Evolutionary conservation across 2,113 vertebrate species (phyloP).

Genomic region (Mola mola): DNA sequence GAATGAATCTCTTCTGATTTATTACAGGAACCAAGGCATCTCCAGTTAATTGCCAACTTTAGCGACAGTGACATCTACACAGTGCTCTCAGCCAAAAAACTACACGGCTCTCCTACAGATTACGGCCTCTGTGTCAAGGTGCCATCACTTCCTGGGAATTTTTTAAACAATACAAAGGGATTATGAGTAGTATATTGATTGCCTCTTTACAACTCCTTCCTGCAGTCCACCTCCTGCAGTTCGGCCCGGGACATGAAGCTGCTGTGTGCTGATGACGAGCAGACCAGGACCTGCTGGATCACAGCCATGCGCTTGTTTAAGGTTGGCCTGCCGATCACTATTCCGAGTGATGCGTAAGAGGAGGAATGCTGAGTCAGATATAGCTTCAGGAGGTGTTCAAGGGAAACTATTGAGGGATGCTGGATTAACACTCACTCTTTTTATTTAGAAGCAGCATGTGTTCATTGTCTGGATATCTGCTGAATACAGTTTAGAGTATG

Average conservation of each 20-base stretch:
- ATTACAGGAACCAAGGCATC: slow-evolving; percentile 93
- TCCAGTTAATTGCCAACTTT: slow-evolving; percentile 96
- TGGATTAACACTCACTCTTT: slow-evolving; percentile 51
- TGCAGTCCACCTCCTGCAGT: slow-evolving; percentile 91
- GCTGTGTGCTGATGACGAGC: slow-evolving; percentile 95
- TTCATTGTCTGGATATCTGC: slow-evolving; percentile 61
- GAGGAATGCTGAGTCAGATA: slow-evolving; percentile 65
- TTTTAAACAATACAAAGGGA: slow-evolving; percentile 7
- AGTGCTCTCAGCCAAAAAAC: slow-evolving; percentile 89
- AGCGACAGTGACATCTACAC: slow-evolving; percentile 92
- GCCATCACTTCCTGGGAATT: slow-evolving; percentile 51
- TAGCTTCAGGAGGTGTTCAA: slow-evolving; percentile 46
- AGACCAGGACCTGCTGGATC: slow-evolving; percentile 95
- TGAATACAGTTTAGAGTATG: slow-evolving; percentile 41
- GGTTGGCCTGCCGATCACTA: slow-evolving; percentile 77
- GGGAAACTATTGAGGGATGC: slow-evolving; percentile 54
- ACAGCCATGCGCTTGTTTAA: slow-evolving; percentile 96
- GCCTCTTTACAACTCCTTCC: slow-evolving; percentile 48
- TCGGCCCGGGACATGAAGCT: slow-evolving; percentile 93
- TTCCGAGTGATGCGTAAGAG: slow-evolving; percentile 38
- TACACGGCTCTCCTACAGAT: slow-evolving; percentile 90
- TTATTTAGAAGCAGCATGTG: slow-evolving; percentile 56
- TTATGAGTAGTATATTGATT: slow-evolving; percentile 19
- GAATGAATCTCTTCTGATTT: too few species aligned
- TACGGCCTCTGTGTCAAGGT: slow-evolving; percentile 98